A percentile compares a stretch with the other conserved stretches of the same genome.
These are phyloP conservation scores for Phenganax stokvisi DNA, from an alignment of 92 coral and sea anemone genomes.

Conservation along the genomic window DNA sequence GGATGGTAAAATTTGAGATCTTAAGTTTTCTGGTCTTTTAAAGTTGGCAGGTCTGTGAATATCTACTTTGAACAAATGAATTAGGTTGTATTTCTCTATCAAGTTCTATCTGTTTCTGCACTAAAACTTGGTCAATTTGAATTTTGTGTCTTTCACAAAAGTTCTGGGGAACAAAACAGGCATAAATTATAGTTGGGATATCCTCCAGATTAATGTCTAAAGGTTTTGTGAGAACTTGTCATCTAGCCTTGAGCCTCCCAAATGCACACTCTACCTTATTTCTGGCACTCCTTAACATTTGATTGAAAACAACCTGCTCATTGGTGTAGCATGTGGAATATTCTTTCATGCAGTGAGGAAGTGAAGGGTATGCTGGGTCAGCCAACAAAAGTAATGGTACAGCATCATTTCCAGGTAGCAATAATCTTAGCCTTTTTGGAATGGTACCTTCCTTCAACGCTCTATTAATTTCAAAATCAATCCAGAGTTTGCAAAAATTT, in stretches of 20 bases:
- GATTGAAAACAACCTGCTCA: constrained; percentile 34
- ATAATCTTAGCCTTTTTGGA: background rate
- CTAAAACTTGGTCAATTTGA: background rate
- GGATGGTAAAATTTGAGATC: too few relatives aligned
- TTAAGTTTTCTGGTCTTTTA: too few relatives aligned
- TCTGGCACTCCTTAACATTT: constrained; percentile 44
- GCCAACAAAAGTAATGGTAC: constrained; percentile 48
- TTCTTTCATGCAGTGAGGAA: constrained; percentile 26
- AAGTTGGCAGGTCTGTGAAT: too few relatives aligned
- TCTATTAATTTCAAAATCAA: background rate
- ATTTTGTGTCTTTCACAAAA: constrained; percentile 15
- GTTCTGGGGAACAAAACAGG: constrained; percentile 3
- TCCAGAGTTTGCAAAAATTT: constrained; percentile 41
- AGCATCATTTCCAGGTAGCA: constrained; percentile 39
- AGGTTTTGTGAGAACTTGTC: background rate
- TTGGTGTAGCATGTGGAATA: constrained; percentile 37
- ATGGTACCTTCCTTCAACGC: constrained; percentile 18
- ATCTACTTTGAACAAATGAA: constrained; percentile 28
- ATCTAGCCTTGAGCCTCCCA: constrained; percentile 4
- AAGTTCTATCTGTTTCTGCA: background rate
- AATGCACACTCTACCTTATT: constrained; percentile 28
- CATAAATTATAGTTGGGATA: background rate
- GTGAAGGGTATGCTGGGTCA: constrained; percentile 21
- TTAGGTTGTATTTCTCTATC: background rate
- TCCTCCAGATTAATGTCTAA: background rate